Evolutionary conservation across 2,888 invertebrate genomes (phyloP), one percentile per base, ranked within the genome.

Genomic region (Melanchra persicariae): DNA sequence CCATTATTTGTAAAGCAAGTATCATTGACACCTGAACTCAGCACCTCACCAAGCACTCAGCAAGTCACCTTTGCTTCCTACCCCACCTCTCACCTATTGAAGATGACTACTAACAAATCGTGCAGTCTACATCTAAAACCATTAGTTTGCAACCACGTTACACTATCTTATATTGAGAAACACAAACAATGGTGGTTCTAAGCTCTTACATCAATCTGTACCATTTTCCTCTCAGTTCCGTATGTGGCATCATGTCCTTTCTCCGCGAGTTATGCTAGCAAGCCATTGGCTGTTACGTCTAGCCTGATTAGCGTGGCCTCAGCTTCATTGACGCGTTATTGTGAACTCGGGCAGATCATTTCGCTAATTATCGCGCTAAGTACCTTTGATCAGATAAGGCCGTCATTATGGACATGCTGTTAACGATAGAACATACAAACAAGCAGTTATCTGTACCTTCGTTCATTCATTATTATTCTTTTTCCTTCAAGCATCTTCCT

Each of bases 161-260:
- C 59, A 43, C 19, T 57, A 66, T 79, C 78, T 57, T 15, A 43
- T 37, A 70, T 77, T 65, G 49, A 62, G 64, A 15, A 65, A 70
- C 45, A 55, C 30, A 22, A 59, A 61, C 81, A 69, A 81, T 69
- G 64, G 62, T 52, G 34, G 10, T 12, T 34, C 54, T 26, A 15
- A 17, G 61, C 34, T 68, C 54, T 79, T 81, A 59, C 77, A 62
- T 43, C 45, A 77, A 37, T 37, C 45, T 47, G 63, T 60, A 26
- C 63, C 47, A 55, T 78, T 52, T 57, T 62, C 12, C 10, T 8
- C n/a, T 34, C 30, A 7, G 43, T 81, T 78, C 81, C 78, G 81
- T 61, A 45, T 81, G 64, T 81, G 64, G 57, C 61, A 47, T 63
- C 70, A 77, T 55, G 30, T 69, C 52, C n/a, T 69, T 60, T 76